These are phyloP conservation scores for Drosophila orosa DNA, from an alignment of 1,140 invertebrate species.

Conservation along the genomic window DNA sequence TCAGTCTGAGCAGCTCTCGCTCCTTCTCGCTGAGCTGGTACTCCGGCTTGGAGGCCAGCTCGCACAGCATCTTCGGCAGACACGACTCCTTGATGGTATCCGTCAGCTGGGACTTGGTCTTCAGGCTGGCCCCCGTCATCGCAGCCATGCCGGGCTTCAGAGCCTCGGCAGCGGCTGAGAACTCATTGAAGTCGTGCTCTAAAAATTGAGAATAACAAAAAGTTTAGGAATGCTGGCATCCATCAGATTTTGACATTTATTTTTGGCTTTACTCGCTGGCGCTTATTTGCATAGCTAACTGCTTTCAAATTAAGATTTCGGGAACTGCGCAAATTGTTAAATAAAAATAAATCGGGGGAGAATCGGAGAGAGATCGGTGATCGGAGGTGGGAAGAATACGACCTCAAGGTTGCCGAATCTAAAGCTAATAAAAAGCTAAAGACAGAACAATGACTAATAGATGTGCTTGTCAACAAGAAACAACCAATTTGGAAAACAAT, in stretches of 20 bases:
- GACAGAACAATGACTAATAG: constrained; percentile 35
- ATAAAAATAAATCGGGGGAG: constrained; percentile 1
- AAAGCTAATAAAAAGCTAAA: background rate
- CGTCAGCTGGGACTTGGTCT: constrained; percentile 71
- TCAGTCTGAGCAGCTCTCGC: constrained; percentile 88
- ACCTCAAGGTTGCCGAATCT: constrained; percentile 23
- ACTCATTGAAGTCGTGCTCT: constrained; percentile 79
- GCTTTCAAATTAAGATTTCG: constrained; percentile 38
- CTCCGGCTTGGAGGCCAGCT: constrained; percentile 88
- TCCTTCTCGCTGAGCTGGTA: constrained; percentile 89
- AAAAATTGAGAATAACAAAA: constrained; percentile 13
- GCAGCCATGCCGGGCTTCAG: constrained; percentile 53
- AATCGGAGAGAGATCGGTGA: background rate
- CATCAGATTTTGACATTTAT: constrained; percentile 22
- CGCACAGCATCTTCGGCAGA: constrained; percentile 91
- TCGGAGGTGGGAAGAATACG: background rate
- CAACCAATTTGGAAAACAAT: constrained; percentile 26
- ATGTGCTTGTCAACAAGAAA: constrained; percentile 18
- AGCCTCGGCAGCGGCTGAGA: constrained; percentile 69
- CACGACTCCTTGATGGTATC: constrained; percentile 85
- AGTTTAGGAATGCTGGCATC: constrained; percentile 9
- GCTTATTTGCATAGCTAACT: constrained; percentile 36
- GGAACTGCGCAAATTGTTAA: constrained; percentile 42
- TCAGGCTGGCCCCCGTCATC: constrained; percentile 60
- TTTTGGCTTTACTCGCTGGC: constrained; percentile 21